Percentiles rank a stretch among this genome's conserved stretches.
phyloP scores from a whole-genome alignment of 2,113 vertebrate genomes.

The Cololabis saira region DNA sequence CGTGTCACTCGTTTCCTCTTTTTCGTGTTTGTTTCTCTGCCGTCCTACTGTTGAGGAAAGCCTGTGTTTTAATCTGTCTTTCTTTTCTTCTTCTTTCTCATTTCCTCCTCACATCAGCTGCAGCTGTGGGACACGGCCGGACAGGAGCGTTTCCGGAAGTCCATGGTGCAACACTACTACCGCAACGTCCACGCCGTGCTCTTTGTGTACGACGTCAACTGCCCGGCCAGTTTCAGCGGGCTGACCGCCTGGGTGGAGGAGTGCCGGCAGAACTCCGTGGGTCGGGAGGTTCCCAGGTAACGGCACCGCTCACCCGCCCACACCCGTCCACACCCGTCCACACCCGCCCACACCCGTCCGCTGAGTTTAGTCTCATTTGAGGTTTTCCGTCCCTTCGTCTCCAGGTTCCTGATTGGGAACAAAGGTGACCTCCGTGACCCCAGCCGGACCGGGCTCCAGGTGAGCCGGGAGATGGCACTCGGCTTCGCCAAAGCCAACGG shows the following conservation, averaged over 20 bases:
- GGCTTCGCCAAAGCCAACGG: slow-evolving; percentile 90
- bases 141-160: slow-evolving; percentile 95
- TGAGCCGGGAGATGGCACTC: slow-evolving; percentile 87
- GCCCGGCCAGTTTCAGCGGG: slow-evolving; percentile 86
- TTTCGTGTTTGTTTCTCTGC: neutral
- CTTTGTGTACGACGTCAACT: slow-evolving; percentile 93
- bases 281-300: slow-evolving; percentile 87
- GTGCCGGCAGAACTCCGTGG: slow-evolving; percentile 89
- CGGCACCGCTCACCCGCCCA: neutral
- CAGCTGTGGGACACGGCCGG: slow-evolving; percentile 97
- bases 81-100: neutral
- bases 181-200: slow-evolving; percentile 93
- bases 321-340: too few species aligned
- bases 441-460: slow-evolving; percentile 76
- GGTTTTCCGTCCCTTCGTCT: neutral
- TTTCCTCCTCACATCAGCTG: slow-evolving; percentile 79
- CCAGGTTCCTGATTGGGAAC: slow-evolving; percentile 92
- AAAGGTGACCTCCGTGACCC: slow-evolving; percentile 87
- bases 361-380: neutral
- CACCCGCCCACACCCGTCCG: neutral
- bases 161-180: slow-evolving; percentile 97
- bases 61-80: neutral
- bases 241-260: slow-evolving; percentile 93
- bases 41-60: neutral
- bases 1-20: slow-evolving; percentile 30